Evolutionary conservation across 2,888 invertebrate species (phyloP), one percentile per base, ranked within the genome.

Genomic region (Neoitamus cyanurus): DNA sequence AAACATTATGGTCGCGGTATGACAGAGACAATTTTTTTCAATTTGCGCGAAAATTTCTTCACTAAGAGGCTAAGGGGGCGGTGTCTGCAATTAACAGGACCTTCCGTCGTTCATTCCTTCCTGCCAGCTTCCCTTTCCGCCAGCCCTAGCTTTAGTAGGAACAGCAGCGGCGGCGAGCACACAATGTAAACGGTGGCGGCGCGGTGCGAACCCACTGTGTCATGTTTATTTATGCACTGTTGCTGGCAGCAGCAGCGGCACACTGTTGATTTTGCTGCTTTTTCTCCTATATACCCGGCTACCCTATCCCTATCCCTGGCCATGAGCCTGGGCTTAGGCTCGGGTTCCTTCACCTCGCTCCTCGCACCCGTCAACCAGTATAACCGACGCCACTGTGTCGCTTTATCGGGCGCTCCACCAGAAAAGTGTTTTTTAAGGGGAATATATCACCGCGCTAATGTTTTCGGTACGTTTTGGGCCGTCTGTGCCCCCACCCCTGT

Each of bases 21-120:
- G 82, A 69, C 82, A 82, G 37, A 37, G 25, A 36, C 82, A 82
- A 82, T 82, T 82, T 82, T 82, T 82, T 82, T 69, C 82, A 82
- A 82, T 82, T 82, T 82, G 34, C 69, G 36, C 37, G 25, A 82
- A 58, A 58, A 58, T 58, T 48, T 69, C 37, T 34, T 13, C 68
- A 82, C 69, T 82, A 82, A 82, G 37, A 70, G 82, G 37, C 69
- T 82, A 82, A 82, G 36, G 68, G 80, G 36, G 82, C 82, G 69
- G 36, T 82, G 69, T 28, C 68, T 82, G 82, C 82, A 82, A 82
- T 82, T 82, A 82, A 34, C 36, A 28, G 20, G 20, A 36, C 78
- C 31, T 48, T 78, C 78, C 48, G 78, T 48, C 58, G 58, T 20
- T 58, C 58, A 20, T 58, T 58, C 58, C 6, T 25, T 58, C 25